Evolutionary conservation across 2,888 invertebrate genomes (phyloP).

Genomic region (Notocelia uddmanniana): DNA sequence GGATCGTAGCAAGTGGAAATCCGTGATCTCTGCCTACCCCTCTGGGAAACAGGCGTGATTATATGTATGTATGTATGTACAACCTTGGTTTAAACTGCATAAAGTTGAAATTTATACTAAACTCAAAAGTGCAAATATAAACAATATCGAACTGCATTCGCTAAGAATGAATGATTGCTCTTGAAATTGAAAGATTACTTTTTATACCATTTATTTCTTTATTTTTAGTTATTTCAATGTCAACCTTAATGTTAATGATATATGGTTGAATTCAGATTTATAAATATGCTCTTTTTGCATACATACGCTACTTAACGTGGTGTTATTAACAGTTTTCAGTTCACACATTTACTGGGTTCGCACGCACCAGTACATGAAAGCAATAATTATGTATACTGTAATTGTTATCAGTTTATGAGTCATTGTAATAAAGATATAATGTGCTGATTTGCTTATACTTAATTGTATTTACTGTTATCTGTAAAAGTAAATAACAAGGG

Average conservation of each 20-base stretch:
- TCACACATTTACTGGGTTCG: constrained; percentile 12
- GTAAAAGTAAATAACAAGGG: too few relatives aligned
- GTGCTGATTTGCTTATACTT: not conserved
- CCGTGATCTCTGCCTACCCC: too few relatives aligned
- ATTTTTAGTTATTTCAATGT: not conserved
- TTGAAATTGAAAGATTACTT: constrained; percentile 1
- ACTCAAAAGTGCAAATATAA: not conserved
- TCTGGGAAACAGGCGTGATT: too few relatives aligned
- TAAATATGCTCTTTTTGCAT: not conserved
- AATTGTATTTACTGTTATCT: not conserved
- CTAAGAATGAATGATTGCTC: not conserved
- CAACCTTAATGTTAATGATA: not conserved
- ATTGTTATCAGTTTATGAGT: constrained; percentile 25
- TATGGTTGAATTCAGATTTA: not conserved
- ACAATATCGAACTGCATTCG: not conserved
- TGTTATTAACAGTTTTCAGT: constrained; percentile 9
- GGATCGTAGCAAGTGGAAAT: too few relatives aligned
- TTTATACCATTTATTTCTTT: not conserved
- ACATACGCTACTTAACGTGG: not conserved
- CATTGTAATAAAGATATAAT: not conserved
- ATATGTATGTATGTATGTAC: too few relatives aligned
- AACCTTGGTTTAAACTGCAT: too few relatives aligned
- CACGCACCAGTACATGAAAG: not conserved
- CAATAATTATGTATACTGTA: constrained; percentile 9
- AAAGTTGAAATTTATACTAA: not conserved